phyloP scores from a whole-genome alignment of 2,113 vertebrate species.

The Mustela lutreola region DNA sequence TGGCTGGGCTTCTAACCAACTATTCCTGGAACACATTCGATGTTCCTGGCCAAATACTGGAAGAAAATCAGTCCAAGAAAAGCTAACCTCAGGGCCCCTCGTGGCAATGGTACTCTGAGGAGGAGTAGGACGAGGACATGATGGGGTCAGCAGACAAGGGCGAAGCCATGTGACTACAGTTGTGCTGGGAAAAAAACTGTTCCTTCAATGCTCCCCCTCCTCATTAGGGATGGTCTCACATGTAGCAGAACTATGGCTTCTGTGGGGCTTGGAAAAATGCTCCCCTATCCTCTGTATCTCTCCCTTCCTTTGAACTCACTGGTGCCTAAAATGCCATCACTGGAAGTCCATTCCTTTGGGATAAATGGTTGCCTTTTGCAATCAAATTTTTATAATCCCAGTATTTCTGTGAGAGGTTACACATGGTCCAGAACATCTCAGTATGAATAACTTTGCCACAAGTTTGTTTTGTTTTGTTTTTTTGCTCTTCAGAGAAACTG shows the following conservation, averaged over 20 bases:
- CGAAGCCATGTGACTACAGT: not conserved
- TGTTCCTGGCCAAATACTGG: slow-evolving; percentile 41
- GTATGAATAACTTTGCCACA: not conserved
- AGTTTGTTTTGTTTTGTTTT: not conserved
- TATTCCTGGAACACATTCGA: slow-evolving; percentile 60
- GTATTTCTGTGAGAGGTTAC: not conserved
- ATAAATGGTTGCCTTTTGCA: slow-evolving; percentile 28
- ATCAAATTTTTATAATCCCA: slow-evolving; percentile 25
- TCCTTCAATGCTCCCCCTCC: not conserved
- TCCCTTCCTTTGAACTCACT: not conserved
- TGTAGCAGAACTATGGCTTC: slow-evolving; percentile 12
- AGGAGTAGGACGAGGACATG: not conserved
- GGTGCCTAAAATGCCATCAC: slow-evolving; percentile 17
- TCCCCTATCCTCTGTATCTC: not conserved
- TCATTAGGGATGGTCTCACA: not conserved
- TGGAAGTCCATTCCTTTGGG: not conserved
- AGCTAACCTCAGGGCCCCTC: not conserved
- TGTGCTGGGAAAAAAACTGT: not conserved
- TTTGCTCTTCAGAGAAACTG: not conserved
- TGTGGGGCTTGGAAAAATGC: not conserved
- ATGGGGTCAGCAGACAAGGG: not conserved
- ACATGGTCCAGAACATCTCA: not conserved
- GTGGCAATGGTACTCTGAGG: not conserved
- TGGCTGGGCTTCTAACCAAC: slow-evolving; percentile 65
- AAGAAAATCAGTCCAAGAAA: slow-evolving; percentile 60